A percentile compares a stretch with the other conserved stretches of the same genome.
Conservation (phyloP, 2,888 invertebrate species). For the Diadromus collaris region DNA sequence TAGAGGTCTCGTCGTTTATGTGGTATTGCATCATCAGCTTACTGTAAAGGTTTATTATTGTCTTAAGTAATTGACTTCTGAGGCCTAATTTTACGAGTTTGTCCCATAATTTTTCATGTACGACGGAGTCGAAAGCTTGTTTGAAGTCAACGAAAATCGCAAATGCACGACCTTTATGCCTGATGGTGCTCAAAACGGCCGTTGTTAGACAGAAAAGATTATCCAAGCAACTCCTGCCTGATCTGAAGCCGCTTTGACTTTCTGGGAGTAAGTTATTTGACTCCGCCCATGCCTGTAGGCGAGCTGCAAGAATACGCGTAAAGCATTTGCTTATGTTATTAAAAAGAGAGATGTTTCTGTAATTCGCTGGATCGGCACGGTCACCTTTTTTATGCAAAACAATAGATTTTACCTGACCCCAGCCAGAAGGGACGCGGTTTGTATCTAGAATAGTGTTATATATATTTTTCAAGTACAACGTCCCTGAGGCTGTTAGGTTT, state of each 20-base stretch:
- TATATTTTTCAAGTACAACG: not conserved
- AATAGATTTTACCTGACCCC: too few species aligned
- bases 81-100: not conserved
- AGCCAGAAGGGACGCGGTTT: too few species aligned
- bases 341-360: not conserved
- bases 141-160: too few species aligned
- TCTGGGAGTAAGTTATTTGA: not conserved
- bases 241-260: not conserved
- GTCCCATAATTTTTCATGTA: not conserved
- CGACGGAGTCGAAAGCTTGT: slow-evolving; percentile 29
- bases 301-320: not conserved
- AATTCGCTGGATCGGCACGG: not conserved
- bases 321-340: not conserved
- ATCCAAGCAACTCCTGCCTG: not conserved
- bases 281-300: not conserved
- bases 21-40: not conserved
- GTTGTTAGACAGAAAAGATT: not conserved
- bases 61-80: not conserved
- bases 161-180: not conserved
- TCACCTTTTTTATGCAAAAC: not conserved
- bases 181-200: not conserved
- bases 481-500: not conserved
- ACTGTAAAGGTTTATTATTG: not conserved
- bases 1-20: not conserved
- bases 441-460: too few species aligned